phyloP scores from a whole-genome alignment of 1,140 invertebrate species.

The Nephila pilipes region DNA sequence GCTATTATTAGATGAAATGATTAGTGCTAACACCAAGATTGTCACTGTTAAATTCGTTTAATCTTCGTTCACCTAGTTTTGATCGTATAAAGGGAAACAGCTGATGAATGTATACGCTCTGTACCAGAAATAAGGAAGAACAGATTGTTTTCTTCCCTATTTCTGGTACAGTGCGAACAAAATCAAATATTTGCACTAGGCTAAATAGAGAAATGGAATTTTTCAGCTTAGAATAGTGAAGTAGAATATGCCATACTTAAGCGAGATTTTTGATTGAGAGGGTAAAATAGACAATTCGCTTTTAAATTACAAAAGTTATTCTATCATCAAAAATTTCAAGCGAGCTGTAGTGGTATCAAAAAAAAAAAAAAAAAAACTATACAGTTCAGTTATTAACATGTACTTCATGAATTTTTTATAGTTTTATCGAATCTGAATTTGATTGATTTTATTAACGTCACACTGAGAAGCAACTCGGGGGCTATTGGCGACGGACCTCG shows the following conservation, averaged over 20 bases:
- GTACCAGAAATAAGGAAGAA: no score
- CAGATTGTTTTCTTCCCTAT: conserved; percentile 25
- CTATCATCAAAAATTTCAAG: no score
- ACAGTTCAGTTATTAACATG: no score
- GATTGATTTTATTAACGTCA: no score
- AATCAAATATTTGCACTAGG: conserved; percentile 48
- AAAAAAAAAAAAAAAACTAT: no score
- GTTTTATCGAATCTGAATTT: no score
- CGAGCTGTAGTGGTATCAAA: no score
- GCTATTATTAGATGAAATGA: not conserved
- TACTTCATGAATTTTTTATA: no score
- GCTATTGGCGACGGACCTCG: no score
- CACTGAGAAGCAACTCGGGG: no score
- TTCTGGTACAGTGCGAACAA: not conserved
- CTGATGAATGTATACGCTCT: not conserved
- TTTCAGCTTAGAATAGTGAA: not conserved
- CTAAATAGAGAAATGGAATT: not conserved
- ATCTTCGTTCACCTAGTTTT: not conserved
- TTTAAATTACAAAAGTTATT: not conserved
- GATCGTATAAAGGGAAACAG: not conserved
- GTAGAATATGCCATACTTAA: not conserved
- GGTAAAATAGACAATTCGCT: not conserved
- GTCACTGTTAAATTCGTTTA: not conserved
- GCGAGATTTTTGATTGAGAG: not conserved
- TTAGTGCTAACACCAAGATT: not conserved